Evolutionary conservation across 1,140 invertebrate genomes (phyloP), one percentile per base, ranked within the genome.

Genomic region (Calliphora vicina): DNA sequence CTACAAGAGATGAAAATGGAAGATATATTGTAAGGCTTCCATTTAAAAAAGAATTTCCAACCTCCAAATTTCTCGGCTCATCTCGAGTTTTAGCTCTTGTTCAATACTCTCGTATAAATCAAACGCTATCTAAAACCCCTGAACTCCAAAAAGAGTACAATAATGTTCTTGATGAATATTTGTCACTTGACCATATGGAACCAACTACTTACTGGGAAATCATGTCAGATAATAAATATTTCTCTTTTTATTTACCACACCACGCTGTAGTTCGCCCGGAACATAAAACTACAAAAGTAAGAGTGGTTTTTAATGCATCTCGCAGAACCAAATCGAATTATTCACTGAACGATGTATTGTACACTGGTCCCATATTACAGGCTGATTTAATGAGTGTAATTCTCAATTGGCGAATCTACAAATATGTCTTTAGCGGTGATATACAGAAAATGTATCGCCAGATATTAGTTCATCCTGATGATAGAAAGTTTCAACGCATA

Each of bases 361-460:
- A n/a, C n/a, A n/a, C n/a, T n/a, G n/a, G n/a, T n/a, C n/a, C n/a
- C n/a, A n/a, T n/a, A n/a, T n/a, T n/a, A n/a, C n/a, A n/a, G n/a
- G n/a, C n/a, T n/a, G n/a, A n/a, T n/a, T n/a, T n/a, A n/a, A n/a
- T n/a, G n/a, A n/a, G n/a, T n/a, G n/a, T n/a, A n/a, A n/a, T n/a
- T n/a, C n/a, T n/a, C n/a, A n/a, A n/a, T n/a, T n/a, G n/a, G n/a
- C n/a, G n/a, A n/a, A n/a, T n/a, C n/a, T n/a, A n/a, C n/a, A 85
- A 29, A 42, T 82, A 25, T 26, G 71, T 74, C 43, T 73, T 82
- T 20, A 45, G 29, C 25, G 81, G 29, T 17, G 81, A 82, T 29
- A 73, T 82, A 6, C 29, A 71, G n/a, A 82, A 82, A 45, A 82
- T 82, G 67, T 82, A 73, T 43, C 61, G 81, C 13, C 29, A 43